Evolutionary conservation across 2,888 invertebrate species (phyloP).

Genomic region (Gibbula magus): DNA sequence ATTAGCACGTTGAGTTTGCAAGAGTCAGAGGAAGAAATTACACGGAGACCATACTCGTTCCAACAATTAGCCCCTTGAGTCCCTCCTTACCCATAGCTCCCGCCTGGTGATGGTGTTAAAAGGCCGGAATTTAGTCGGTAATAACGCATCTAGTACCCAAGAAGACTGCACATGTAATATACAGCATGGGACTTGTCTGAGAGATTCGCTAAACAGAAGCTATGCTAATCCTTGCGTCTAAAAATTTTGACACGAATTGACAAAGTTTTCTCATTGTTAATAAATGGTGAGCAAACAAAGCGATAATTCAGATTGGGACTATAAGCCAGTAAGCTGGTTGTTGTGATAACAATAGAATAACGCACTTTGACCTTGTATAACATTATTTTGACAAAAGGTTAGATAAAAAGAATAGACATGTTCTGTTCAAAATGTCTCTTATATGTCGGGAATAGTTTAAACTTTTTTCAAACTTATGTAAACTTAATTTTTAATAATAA

Average conservation of each 20-base stretch:
- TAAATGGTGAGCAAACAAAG: not conserved
- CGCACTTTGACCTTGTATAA: no score
- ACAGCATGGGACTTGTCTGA: not conserved
- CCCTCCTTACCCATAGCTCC: not conserved
- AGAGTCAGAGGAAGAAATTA: not conserved
- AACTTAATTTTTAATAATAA: no score
- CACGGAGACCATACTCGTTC: not conserved
- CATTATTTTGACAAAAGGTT: no score
- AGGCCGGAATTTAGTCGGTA: not conserved
- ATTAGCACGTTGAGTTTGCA: conserved; percentile 3
- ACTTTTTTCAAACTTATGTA: no score
- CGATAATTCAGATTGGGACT: not conserved
- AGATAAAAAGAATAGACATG: no score
- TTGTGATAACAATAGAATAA: no score
- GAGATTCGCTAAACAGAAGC: not conserved
- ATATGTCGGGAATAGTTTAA: no score
- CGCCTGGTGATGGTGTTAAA: not conserved
- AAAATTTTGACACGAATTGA: not conserved
- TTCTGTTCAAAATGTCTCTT: no score
- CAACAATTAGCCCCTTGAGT: conserved; percentile 6
- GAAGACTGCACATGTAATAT: not conserved
- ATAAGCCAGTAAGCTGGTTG: no score
- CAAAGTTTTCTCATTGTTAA: not conserved
- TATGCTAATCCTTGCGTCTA: not conserved
- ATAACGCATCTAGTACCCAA: not conserved